Base-by-base conservation (phyloP, 2,888 invertebrate genomes). In the Sarcophaga carnaria region DNA sequence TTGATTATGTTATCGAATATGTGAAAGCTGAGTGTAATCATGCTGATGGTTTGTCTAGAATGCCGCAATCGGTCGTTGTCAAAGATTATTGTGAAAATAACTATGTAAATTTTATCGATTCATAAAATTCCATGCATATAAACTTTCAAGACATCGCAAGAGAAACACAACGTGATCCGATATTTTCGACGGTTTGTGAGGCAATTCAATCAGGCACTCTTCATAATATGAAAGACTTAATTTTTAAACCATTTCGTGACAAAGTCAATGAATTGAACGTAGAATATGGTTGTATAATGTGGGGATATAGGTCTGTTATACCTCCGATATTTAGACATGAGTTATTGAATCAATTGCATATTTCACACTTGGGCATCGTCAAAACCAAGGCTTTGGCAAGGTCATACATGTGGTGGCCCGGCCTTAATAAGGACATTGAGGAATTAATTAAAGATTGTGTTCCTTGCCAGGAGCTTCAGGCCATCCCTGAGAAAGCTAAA, bases 21-120 rank as follows among this genome's bases (percentile, higher is more conserved):
- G 64, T 85, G 25, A 88, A 80, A 72, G 83, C 72, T 37, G 27
- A 74, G 12, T 64, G 75, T 22, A 82, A 88, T 85, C 20, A 81
- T 47, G 90, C 79, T 49, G n/a, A 67, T 63, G n/a, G 37, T n/a
- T 60, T 74, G 60, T 74, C 74, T 20, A 64, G 79, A 5, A 71
- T 83, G 60, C 67, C 74, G 45, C 71, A 77, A 77, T 22, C 17
- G 64, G 60, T 69, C 62, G 8, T n/a, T 54, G 54, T 59, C 20
- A 60, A 78, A 27, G 60, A 70, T 67, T 2, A 47, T 17, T 66
- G 4, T 14, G 84, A 77, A 49, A 22, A 11, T 14, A 71, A 72
- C 27, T 85, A 80, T 63, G 37, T 81, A 11, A 67, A 80, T 71
- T 63, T 79, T 27, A 27, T 87, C 10, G 69, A 84, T 67, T 54